Conservation (phyloP, 2,113 vertebrate genomes). For the Camelus dromedarius region DNA sequence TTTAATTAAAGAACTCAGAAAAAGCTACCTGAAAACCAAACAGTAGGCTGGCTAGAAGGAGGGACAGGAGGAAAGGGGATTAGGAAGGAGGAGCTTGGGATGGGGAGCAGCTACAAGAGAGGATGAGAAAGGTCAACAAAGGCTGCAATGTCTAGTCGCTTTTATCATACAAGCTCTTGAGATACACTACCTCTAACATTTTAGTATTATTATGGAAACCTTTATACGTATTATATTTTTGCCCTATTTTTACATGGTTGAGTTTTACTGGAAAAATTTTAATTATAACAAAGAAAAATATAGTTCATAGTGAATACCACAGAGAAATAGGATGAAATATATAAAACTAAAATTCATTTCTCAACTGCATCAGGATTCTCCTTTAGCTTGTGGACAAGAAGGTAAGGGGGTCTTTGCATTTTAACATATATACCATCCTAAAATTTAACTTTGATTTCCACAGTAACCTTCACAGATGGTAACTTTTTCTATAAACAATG, state of each 20-base stretch:
- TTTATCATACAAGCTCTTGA: background rate
- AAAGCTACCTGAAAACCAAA: background rate
- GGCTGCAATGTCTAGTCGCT: background rate
- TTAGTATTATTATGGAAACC: background rate
- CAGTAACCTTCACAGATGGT: background rate
- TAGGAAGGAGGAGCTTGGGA: background rate
- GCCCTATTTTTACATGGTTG: background rate
- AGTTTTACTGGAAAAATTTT: slow-evolving; percentile 37
- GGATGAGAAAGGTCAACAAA: background rate
- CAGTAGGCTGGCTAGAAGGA: background rate
- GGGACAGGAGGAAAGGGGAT: background rate
- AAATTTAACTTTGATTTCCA: slow-evolving; percentile 16
- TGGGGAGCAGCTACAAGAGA: background rate
- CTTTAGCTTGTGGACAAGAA: slow-evolving; percentile 3
- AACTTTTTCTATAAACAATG: slow-evolving; percentile 22
- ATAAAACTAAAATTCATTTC: slow-evolving; percentile 28
- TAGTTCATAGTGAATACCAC: background rate
- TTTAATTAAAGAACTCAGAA: background rate
- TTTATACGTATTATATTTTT: background rate
- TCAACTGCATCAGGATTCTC: background rate
- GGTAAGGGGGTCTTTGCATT: background rate
- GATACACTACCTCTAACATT: background rate
- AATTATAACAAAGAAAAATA: slow-evolving; percentile 55
- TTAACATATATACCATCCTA: background rate
- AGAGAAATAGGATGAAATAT: slow-evolving; percentile 12